Base-by-base conservation (phyloP, 1,140 invertebrate species). In the Zaprionus lachaisei region DNA sequence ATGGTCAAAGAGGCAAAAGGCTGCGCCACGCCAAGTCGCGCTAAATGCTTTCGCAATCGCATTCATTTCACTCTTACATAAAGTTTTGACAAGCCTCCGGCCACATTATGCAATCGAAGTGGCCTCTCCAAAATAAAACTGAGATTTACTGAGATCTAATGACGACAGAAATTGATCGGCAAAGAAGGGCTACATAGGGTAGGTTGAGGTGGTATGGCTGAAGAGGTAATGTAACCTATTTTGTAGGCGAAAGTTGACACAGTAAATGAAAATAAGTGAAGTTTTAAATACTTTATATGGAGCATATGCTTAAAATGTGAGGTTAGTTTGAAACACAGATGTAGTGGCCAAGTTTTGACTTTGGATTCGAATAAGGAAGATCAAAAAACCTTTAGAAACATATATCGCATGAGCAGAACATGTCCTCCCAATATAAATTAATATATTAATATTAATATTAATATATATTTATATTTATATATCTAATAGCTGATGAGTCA, bases 21-120 rank as follows among this genome's bases (percentile, higher is more conserved):
- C 31, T 34, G 51, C 20, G 28, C 62, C 56, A 41, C 62, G 47
- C 38, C 47, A 57, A 47, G 51, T 34, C 66, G 49, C 37, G 63
- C 65, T 38, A 75, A 86, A 87, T 83, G 83, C 72, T 87, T 80
- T 84, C 83, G 75, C 81, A 84, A 79, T 81, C 80, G 62, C 81
- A 69, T 31, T 73, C 84, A 87, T 83, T 89, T 87, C 74, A 87
- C 78, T 71, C 69, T 86, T 86, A 58, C 81, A 80, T 70, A 72
- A 75, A 41, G n/a, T 31, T 54, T 54, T 62, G 57, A 75, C 56
- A 86, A 68, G 75, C 78, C 72, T 62, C 54, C 34, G 49, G 17
- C 20, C 4, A 11, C 44, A 51, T 79, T 69, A 67, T 70, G 67
- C 60, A 75, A 75, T 60, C 7, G 6, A 38, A 69, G 57, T 60